Base-by-base conservation (phyloP, 2,888 invertebrate species). In the Cancer borealis region DNA sequence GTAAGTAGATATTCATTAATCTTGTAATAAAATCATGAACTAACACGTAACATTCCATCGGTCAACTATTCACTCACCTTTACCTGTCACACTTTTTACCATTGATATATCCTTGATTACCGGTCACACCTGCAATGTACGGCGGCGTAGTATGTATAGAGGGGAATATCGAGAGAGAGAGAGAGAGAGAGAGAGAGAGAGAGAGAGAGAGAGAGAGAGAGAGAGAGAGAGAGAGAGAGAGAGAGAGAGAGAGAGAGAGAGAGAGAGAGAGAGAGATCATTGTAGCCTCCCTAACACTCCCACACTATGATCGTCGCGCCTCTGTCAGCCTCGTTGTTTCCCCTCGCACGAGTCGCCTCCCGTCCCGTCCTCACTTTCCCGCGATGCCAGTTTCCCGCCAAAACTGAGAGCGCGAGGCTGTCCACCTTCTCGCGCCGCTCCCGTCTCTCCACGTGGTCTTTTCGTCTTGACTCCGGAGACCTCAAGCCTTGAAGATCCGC, bases 391-490 rank as follows among this genome's bases (percentile, higher is more conserved):
- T 93, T 93, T 93, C 93, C 93, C 93, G 93, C 93, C 93, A 90
- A 93, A 93, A 93, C 88, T 91, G 92, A 54, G 92, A 88, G 93
- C 91, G 93, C 79, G 93, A 93, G 93, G 93, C 93, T 93, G 93
- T 91, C 91, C 73, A 91, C 92, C 45, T 93, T 92, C 88, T 21
- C 93, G 93, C 66, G 88, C 88, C 79, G 39, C 30, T 54, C 47
- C 88, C 46, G 93, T 30, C 88, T 54, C 91, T 39, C 91, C 93
- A 93, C 93, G 93, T 93, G 93, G 45, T 93, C 92, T 79, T 79
- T 30, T 79, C 79, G 30, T 2, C 30, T 79, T 79, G 79, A 26
- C 5, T 79, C 30, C 30, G 79, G 79, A 79, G 79, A 79, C 79
- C 79, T 79, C 30, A 79, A 79, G 79, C 79, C 79, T 12, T 21